Evolutionary conservation across 2,888 invertebrate species (phyloP), one percentile per base, ranked within the genome.

Genomic region (Meloe dianella): DNA sequence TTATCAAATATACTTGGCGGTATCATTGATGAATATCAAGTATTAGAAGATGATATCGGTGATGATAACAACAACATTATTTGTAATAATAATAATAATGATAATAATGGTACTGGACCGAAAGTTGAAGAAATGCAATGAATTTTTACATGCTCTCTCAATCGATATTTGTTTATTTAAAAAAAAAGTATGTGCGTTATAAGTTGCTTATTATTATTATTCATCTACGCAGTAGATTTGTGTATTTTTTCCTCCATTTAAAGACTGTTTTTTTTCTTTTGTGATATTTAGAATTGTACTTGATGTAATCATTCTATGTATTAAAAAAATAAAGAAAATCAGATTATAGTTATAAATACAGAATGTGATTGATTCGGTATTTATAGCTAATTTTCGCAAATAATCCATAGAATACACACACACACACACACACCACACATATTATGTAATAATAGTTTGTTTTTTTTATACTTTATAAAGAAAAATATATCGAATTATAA

Each of bases 1-100:
- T 24, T 54, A 6, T 22, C 54, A 1, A 14, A 27, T 54, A 1
- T 54, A 7, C 4, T 54, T 2, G 54, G 54, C 6, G 54, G 54
- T 5, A 54, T 54, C 14, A 54, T 54, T 27, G 54, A 54, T 2
- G 54, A 54, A 12, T 54, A 54, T n/a, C 4, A 22, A 22, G 51
- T n/a, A 2, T 27, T 54, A 12, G 54, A 54, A 27, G 14, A 10
- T 51, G 51, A 9, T 22, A n/a, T n/a, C n/a, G 87, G n/a, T n/a
- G n/a, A n/a, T n/a, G n/a, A n/a, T n/a, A n/a, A n/a, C n/a, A n/a
- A n/a, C n/a, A n/a, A n/a, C n/a, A n/a, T n/a, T n/a, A n/a, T n/a
- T n/a, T n/a, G n/a, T n/a, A 10, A 22, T 22, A 22, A 22, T 12
- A 22, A 51, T 22, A 22, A 51, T 17, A 38, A 38, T 38, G 1